Conservation (phyloP, 2,113 vertebrate genomes). For the Verasper variegatus region DNA sequence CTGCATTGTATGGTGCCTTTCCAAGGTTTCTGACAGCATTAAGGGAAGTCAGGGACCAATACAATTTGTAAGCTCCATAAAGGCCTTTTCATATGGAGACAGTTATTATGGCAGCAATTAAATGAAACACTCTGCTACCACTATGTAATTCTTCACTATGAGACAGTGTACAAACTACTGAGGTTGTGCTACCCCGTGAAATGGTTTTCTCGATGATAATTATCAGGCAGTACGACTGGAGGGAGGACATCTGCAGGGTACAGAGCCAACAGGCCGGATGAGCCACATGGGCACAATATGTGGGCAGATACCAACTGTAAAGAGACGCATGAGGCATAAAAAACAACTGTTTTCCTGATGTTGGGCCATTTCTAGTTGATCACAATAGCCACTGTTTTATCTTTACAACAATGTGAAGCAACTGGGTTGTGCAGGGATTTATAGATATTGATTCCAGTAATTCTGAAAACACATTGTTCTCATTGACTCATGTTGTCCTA, state of each 20-base stretch:
- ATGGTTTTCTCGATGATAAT: slow-evolving; percentile 53
- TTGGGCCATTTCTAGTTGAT: slow-evolving; percentile 26
- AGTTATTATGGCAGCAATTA: slow-evolving; percentile 43
- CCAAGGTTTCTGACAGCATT: slow-evolving; percentile 14
- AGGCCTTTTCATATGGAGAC: slow-evolving; percentile 40
- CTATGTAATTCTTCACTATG: too few relatives aligned
- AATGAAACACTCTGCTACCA: slow-evolving; percentile 25
- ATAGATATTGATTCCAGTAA: background rate
- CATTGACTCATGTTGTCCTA: background rate
- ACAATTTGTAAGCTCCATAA: slow-evolving; percentile 19
- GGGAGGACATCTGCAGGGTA: slow-evolving; percentile 33
- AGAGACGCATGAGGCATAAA: slow-evolving; percentile 34
- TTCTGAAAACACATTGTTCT: background rate
- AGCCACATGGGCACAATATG: slow-evolving; percentile 31
- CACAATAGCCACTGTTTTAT: slow-evolving; percentile 1
- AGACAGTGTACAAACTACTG: too few relatives aligned
- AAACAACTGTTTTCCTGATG: slow-evolving; percentile 34
- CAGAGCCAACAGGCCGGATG: slow-evolving; percentile 27
- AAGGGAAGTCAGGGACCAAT: slow-evolving; percentile 7
- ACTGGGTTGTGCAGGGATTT: background rate
- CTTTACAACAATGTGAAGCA: slow-evolving; percentile 1
- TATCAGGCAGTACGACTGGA: slow-evolving; percentile 31
- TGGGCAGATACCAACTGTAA: slow-evolving; percentile 42
- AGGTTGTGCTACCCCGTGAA: slow-evolving; percentile 31
- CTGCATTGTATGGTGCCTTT: slow-evolving; percentile 5